phyloP scores from a whole-genome alignment of 2,888 invertebrate species.

The Melanophora roralis region DNA sequence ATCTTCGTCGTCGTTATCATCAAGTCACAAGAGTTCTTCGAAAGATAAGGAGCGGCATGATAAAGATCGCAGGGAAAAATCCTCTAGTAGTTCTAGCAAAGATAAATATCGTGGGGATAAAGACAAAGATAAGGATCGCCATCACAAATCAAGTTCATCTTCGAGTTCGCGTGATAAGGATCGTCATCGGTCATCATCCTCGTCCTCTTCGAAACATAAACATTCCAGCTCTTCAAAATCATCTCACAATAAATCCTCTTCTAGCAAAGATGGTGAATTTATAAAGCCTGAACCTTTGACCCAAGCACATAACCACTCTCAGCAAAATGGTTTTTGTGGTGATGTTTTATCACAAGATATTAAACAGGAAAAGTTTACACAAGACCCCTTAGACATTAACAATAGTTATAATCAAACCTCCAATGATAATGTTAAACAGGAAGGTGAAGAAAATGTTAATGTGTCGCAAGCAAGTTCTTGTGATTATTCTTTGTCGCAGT shows the following conservation, averaged over 20 bases:
- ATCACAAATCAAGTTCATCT: constrained; percentile 74
- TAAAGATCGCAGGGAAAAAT: constrained; percentile 73
- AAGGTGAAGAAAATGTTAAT: constrained; percentile 72
- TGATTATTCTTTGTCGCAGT: constrained; percentile 85
- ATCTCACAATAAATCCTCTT: constrained; percentile 71
- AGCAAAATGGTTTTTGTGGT: constrained; percentile 64
- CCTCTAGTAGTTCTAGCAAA: constrained; percentile 66
- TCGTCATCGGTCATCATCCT: constrained; percentile 71
- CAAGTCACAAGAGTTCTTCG: constrained; percentile 70
- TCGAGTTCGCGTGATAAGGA: constrained; percentile 70
- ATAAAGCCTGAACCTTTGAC: constrained; percentile 72
- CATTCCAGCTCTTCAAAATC: constrained; percentile 75
- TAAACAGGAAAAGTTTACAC: constrained; percentile 37
- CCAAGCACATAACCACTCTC: constrained; percentile 66
- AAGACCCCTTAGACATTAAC: constrained; percentile 49
- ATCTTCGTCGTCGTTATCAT: constrained; percentile 72
- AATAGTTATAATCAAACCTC: constrained; percentile 65
- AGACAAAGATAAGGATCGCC: constrained; percentile 72
- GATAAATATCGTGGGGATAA: constrained; percentile 72
- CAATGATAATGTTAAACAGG: constrained; percentile 72
- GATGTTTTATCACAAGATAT: constrained; percentile 59
- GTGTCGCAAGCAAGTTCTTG: constrained; percentile 83
- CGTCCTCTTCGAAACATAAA: constrained; percentile 75
- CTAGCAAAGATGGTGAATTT: constrained; percentile 72
- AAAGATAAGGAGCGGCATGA: constrained; percentile 73